A percentile compares a stretch with the other conserved stretches of the same genome.
phyloP scores from a whole-genome alignment of 2,797 vertebrate genomes.

The Alca torda region DNA sequence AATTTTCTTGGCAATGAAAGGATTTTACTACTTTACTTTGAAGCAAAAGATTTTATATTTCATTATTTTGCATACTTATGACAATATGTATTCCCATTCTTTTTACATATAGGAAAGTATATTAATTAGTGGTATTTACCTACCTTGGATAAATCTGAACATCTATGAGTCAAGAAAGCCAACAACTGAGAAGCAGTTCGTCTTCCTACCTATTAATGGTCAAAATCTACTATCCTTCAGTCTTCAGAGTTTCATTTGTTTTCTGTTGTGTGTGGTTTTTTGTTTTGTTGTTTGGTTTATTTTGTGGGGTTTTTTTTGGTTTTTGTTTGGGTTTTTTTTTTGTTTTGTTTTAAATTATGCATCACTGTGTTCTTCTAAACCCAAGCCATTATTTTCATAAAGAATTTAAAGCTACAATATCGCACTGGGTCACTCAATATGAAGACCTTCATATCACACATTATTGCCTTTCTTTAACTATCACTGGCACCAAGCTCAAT shows the following conservation, averaged over 20 bases:
- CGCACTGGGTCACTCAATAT: background rate
- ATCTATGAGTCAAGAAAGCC: background rate
- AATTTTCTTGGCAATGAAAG: background rate
- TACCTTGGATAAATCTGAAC: background rate
- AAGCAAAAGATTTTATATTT: background rate
- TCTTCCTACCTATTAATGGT: background rate
- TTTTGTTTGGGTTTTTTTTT: no score
- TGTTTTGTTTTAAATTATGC: background rate
- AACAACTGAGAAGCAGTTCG: background rate
- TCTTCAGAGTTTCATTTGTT: background rate
- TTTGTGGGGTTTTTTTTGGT: background rate
- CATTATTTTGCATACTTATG: background rate
- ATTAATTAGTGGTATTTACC: background rate
- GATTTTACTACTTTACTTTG: background rate
- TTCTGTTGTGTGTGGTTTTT: background rate
- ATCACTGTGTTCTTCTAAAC: background rate
- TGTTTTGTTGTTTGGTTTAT: background rate
- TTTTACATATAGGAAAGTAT: background rate
- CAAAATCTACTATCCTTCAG: background rate
- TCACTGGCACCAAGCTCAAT: accelerated
- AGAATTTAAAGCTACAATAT: background rate
- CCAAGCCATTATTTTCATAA: background rate
- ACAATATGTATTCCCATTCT: background rate
- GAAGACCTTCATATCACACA: background rate
- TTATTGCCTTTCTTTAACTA: background rate